phyloP scores from a whole-genome alignment of 2,888 invertebrate species.

The Drosophila buzzatii region DNA sequence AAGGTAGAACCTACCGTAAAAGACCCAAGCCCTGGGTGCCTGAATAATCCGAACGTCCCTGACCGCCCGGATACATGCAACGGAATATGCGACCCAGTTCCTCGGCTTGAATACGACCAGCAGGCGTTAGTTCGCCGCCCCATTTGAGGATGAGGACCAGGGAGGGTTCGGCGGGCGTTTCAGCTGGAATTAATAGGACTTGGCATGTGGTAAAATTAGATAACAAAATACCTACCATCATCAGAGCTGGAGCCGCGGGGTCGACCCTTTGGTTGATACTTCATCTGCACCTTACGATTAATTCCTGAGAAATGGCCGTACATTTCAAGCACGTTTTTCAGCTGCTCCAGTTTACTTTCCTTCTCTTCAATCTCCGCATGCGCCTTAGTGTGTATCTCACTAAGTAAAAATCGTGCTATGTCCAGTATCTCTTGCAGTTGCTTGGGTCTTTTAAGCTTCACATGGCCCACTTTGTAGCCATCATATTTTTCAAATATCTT shows the following conservation, averaged over 20 bases:
- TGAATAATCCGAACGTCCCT: conserved; percentile 95
- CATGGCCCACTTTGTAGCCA: conserved; percentile 97
- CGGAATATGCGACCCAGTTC: conserved; percentile 98
- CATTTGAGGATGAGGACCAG: conserved; percentile 98
- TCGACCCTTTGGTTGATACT: conserved; percentile 98
- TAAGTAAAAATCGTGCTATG: conserved; percentile 95
- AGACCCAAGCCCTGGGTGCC: conserved; percentile 98
- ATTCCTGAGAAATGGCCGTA: conserved; percentile 99
- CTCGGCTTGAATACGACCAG: conserved; percentile 98
- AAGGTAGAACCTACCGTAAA: conserved; percentile 86
- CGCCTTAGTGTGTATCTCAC: conserved; percentile 94
- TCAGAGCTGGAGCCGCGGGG: conserved; percentile 96
- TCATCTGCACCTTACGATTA: conserved; percentile 99
- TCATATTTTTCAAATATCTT: conserved; percentile 99
- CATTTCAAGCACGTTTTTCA: conserved; percentile 99
- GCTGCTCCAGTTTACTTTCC: conserved; percentile 97
- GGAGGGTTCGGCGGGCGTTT: conserved; percentile 95
- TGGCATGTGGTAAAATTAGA: conserved; percentile 51
- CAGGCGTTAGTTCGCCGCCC: conserved; percentile 99
- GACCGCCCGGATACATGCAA: conserved; percentile 99
- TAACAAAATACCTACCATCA: conserved; percentile 89
- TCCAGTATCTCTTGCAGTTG: conserved; percentile 99
- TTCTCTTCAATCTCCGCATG: conserved; percentile 98
- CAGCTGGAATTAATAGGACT: conserved; percentile 85
- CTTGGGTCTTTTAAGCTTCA: conserved; percentile 98